phyloP scores from a whole-genome alignment of 92 coral and sea anemone genomes.

The Micromussa lordhowensis region DNA sequence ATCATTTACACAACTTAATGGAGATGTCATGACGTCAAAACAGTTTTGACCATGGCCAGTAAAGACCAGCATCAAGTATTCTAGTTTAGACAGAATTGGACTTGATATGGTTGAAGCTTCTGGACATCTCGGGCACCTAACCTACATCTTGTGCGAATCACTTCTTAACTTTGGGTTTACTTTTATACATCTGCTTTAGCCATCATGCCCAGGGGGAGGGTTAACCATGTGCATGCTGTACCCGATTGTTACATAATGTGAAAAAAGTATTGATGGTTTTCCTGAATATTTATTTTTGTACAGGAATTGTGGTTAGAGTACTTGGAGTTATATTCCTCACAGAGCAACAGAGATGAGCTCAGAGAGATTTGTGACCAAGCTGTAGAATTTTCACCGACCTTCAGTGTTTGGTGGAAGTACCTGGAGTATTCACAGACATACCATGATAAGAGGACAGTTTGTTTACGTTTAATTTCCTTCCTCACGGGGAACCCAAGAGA shows the following conservation, averaged over 20 bases:
- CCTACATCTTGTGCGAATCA: too few relatives aligned
- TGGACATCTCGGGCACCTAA: too few relatives aligned
- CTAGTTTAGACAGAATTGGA: background rate
- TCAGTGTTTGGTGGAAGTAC: slow-evolving; percentile 93
- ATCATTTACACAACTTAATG: too few relatives aligned
- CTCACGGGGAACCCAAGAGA: slow-evolving; percentile 53
- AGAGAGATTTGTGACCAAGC: slow-evolving; percentile 96
- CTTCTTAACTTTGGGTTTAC: too few relatives aligned
- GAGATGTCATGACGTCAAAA: too few relatives aligned
- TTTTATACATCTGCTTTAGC: background rate
- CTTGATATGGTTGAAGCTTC: background rate
- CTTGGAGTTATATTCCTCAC: slow-evolving; percentile 79
- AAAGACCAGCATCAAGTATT: background rate
- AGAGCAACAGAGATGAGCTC: slow-evolving; percentile 76
- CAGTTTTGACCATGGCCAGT: too few relatives aligned
- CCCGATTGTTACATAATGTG: background rate
- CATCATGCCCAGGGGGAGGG: background rate
- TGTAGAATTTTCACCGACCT: slow-evolving; percentile 84
- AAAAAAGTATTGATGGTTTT: background rate
- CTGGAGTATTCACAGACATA: slow-evolving; percentile 74
- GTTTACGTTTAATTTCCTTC: slow-evolving; percentile 76
- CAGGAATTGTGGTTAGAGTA: slow-evolving; percentile 96
- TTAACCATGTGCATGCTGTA: background rate
- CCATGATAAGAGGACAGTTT: slow-evolving; percentile 68
- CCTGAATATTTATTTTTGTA: background rate